Percentiles rank a stretch among this genome's conserved stretches.
Evolutionary conservation across 2,888 invertebrate genomes (phyloP).

Genomic region (Tetranychus piercei): DNA sequence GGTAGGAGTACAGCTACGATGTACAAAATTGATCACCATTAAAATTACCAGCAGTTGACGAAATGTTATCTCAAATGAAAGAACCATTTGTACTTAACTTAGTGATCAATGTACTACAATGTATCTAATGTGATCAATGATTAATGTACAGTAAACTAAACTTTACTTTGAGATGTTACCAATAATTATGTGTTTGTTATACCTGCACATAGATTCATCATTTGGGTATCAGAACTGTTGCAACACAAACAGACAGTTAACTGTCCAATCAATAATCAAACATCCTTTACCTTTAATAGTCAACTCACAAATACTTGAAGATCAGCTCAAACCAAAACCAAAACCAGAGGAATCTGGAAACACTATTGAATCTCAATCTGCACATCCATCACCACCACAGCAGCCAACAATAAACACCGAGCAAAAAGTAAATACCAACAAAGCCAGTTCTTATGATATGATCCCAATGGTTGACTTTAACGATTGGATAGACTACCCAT

Average conservation of each 20-base stretch:
- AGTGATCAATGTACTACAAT: no score
- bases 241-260: neutral
- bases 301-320: neutral
- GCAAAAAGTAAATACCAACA: neutral
- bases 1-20: no score
- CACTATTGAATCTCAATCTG: neutral
- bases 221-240: no score
- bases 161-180: no score
- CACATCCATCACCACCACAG: neutral
- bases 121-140: no score
- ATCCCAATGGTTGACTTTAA: neutral
- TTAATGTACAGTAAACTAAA: no score
- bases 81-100: neutral
- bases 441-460: neutral
- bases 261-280: neutral
- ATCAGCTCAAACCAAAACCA: neutral
- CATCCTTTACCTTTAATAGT: neutral
- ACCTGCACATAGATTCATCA: no score
- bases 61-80: neutral
- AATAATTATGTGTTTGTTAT: no score
- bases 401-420: neutral
- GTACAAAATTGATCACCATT: no score
- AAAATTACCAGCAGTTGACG: neutral
- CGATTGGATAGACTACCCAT: neutral
- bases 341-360: neutral